Conservation (phyloP, 2,888 invertebrate species). For the Celastrina argiolus region DNA sequence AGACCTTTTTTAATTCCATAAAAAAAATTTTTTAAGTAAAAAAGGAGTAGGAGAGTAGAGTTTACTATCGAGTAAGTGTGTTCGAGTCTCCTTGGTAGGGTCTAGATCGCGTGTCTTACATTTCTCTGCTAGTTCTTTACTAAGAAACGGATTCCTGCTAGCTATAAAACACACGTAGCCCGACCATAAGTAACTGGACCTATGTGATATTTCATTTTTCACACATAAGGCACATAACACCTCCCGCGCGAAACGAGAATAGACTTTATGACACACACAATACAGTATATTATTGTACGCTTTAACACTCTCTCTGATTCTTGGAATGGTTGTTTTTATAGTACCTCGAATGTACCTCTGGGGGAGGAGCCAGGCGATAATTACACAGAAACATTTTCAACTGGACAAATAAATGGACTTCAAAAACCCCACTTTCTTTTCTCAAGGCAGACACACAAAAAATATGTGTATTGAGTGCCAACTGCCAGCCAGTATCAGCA, state of each 20-base stretch:
- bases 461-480: not conserved
- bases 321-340: constrained; percentile 11
- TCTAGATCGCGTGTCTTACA: not conserved
- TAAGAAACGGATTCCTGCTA: constrained; percentile 5
- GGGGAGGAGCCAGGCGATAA: not conserved
- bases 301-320: not conserved
- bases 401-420: not conserved
- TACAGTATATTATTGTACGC: not conserved
- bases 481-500: not conserved
- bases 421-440: constrained; percentile 5
- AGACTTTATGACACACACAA: not conserved
- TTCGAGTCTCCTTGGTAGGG: constrained; percentile 25
- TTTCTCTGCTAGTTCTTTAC: not conserved
- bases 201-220: constrained; percentile 6
- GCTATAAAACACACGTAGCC: constrained; percentile 5
- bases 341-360: not conserved
- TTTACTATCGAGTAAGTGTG: not conserved
- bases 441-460: not conserved
- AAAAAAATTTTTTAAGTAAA: too few relatives aligned
- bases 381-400: constrained; percentile 18
- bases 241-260: not conserved
- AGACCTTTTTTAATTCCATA: too few relatives aligned
- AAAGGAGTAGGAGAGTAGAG: too few relatives aligned
- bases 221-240: constrained; percentile 12
- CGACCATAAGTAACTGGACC: not conserved